Evolutionary conservation across 2,888 invertebrate species (phyloP), one percentile per base, ranked within the genome.

Genomic region (Diploptera punctata): DNA sequence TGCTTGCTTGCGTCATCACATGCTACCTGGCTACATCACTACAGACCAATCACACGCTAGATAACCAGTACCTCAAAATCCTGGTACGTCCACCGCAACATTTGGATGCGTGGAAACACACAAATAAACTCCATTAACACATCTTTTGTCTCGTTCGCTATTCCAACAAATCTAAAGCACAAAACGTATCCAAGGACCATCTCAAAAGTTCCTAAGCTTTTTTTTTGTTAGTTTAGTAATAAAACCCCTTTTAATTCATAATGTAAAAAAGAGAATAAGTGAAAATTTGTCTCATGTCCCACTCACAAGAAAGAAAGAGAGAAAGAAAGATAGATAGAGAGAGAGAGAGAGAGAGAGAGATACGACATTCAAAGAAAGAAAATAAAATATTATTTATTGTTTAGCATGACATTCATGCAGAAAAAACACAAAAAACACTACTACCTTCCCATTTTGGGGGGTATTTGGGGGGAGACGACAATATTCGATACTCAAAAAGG

Each of bases 121-220:
- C 89, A 81, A 82, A 81, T 80, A 87, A 89, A 81, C 82, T 81
- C 80, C 85, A 62, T 71, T 60, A 71, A 68, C 33, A 33, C 33
- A 7, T 33, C 33, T 33, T n/a, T 10, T 10, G 33, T 33, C 33
- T 33, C 33, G 7, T 33, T 10, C 5, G 33, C 33, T 33, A 5
- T 33, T 33, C n/a, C n/a, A n/a, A n/a, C n/a, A 33, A 33, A 33
- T 33, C 5, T 7, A 5, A 7, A 54, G 16, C 26, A 57, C 57
- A 57, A 3, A 7, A 57, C 21, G 72, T 65, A 74, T 73, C 82
- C 91, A 91, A 93, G 93, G 93, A 93, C 93, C 93, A 93, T 93
- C 93, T 93, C 93, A 93, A 93, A 93, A 93, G 92, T 91, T 92
- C 92, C 93, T 90, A 90, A 88, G 86, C 87, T 84, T 82, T 81